A percentile compares a stretch with the other conserved stretches of the same genome.
Conservation (phyloP, 2,113 vertebrate species). For the Eleginops maclovinus region DNA sequence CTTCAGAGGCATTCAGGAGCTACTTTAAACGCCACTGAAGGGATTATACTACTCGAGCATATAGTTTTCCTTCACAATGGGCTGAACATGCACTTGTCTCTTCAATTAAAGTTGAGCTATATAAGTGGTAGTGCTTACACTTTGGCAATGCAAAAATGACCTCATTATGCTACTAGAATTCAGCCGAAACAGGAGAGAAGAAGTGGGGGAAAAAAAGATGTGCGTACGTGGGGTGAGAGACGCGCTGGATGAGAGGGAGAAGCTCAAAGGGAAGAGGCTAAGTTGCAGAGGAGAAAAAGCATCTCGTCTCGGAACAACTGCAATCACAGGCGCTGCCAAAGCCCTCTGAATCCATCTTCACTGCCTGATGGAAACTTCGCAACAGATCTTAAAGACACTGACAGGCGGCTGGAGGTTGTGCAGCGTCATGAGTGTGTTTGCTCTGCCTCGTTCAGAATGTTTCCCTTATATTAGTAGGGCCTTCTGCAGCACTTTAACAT, state of each 20-base stretch:
- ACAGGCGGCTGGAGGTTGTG: conserved; percentile 46
- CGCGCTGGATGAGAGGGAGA: conserved; percentile 19
- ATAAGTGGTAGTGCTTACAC: conserved; percentile 65
- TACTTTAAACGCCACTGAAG: conserved; percentile 34
- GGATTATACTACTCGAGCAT: conserved; percentile 31
- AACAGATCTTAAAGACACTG: conserved; percentile 59
- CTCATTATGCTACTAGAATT: conserved; percentile 56
- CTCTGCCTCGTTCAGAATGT: background rate
- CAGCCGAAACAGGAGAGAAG: conserved; percentile 37
- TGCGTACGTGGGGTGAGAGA: conserved; percentile 28
- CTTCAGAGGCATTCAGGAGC: conserved; percentile 16
- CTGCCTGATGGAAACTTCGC: conserved; percentile 69
- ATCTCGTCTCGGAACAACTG: conserved; percentile 71
- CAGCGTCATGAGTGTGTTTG: background rate
- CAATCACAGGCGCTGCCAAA: conserved; percentile 72
- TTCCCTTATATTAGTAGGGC: background rate
- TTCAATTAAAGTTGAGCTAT: conserved; percentile 70
- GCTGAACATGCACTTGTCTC: conserved; percentile 67
- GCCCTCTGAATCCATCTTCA: conserved; percentile 56
- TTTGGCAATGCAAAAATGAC: conserved; percentile 68
- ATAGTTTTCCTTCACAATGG: conserved; percentile 55
- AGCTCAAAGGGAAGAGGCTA: conserved; percentile 55
- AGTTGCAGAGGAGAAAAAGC: conserved; percentile 65
- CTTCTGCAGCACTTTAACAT: conserved; percentile 6
- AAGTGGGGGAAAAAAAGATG: background rate